These are phyloP conservation scores for Campoletis sonorensis DNA, from an alignment of 1,140 invertebrate genomes.

Conservation along the genomic window DNA sequence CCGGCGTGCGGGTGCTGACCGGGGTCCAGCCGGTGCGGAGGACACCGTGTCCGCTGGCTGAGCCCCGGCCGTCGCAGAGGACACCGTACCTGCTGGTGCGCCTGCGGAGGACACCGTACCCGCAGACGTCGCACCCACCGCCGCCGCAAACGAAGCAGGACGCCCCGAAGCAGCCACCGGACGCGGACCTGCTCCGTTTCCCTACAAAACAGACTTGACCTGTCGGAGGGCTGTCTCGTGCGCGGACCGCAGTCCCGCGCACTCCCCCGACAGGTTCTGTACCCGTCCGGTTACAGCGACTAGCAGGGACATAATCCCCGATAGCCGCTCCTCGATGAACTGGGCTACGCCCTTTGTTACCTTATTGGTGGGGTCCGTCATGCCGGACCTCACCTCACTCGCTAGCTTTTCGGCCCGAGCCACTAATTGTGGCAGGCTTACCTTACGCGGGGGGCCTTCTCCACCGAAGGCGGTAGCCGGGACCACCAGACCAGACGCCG, in stretches of 20 bases:
- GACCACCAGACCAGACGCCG: neutral
- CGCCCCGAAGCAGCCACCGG: too few species aligned
- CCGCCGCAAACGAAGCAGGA: too few species aligned
- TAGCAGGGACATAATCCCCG: neutral
- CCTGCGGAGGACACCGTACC: too few species aligned
- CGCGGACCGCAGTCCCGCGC: neutral
- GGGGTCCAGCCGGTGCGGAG: too few species aligned
- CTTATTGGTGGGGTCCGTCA: neutral
- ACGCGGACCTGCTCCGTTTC: too few species aligned
- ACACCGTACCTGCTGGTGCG: too few species aligned
- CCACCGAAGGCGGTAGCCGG: neutral
- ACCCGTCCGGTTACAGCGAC: neutral
- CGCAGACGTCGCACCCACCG: too few species aligned
- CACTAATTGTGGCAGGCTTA: neutral
- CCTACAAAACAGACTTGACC: too few species aligned
- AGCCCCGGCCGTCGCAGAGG: too few species aligned
- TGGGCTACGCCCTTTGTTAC: neutral
- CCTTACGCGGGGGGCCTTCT: too few species aligned
- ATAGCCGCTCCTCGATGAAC: neutral
- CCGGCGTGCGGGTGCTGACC: too few species aligned
- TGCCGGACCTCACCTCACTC: neutral
- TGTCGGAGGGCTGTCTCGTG: neutral
- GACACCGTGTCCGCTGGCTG: too few species aligned
- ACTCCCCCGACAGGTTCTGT: neutral
- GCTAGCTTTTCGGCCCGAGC: neutral